Percentiles rank a stretch among this genome's conserved stretches.
Conservation (phyloP, 92 coral and sea anemone species). For the Zoanthus sansibaricus region DNA sequence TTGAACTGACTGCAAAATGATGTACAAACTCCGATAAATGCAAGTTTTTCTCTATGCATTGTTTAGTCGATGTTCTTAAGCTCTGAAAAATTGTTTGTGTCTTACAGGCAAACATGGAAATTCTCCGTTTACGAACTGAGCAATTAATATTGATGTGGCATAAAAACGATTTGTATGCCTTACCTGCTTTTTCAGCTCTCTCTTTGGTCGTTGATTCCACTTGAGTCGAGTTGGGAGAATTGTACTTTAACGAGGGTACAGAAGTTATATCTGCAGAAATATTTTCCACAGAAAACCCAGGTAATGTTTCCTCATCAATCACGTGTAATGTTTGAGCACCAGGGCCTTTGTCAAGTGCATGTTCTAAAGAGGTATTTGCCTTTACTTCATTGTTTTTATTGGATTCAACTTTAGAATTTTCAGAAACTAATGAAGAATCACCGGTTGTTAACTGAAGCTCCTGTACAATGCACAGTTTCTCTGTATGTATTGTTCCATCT, state of each 20-base stretch:
- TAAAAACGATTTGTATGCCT: background rate
- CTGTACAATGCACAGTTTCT: no score
- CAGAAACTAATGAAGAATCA: no score
- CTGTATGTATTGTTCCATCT: no score
- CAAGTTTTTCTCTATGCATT: background rate
- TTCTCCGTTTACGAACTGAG: background rate
- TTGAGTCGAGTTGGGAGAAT: background rate
- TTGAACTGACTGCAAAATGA: background rate
- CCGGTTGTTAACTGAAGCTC: no score
- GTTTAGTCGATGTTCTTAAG: background rate
- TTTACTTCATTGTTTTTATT: no score
- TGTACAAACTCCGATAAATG: background rate
- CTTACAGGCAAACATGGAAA: background rate
- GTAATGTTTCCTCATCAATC: no score
- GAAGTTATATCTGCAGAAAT: background rate
- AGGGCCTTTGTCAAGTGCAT: no score
- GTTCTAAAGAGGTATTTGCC: no score
- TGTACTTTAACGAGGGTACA: background rate
- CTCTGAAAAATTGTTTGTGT: background rate
- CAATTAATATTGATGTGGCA: background rate
- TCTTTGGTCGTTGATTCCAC: background rate
- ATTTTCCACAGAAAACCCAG: background rate
- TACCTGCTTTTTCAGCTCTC: background rate
- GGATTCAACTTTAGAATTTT: no score
- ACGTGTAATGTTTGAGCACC: no score